Percentiles rank a stretch among this genome's conserved stretches.
phyloP scores from a whole-genome alignment of 2,797 vertebrate species.

The Sciurus carolinensis region DNA sequence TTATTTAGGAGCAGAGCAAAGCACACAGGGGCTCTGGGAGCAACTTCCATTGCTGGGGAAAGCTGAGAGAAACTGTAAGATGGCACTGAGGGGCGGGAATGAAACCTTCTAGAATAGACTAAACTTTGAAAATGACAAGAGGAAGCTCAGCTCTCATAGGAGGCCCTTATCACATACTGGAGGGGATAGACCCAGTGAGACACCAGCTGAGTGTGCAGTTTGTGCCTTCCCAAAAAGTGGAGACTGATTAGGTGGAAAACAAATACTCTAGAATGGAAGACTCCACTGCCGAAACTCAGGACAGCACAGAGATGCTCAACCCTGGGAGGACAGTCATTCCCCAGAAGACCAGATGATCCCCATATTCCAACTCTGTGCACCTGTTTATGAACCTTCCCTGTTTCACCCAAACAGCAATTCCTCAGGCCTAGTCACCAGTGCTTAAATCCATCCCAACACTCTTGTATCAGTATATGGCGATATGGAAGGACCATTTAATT shows the following conservation, averaged over 20 bases:
- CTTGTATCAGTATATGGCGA: background rate
- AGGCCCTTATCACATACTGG: background rate
- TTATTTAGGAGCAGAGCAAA: conserved; percentile 62
- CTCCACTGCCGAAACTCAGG: conserved; percentile 86
- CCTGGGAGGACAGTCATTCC: conserved; percentile 74
- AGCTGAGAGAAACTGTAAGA: conserved; percentile 29
- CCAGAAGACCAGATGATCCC: conserved; percentile 80
- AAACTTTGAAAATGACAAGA: conserved; percentile 27
- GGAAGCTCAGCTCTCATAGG: background rate
- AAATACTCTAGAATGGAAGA: conserved; percentile 82
- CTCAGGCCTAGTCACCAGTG: conserved; percentile 72
- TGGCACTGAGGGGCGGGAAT: background rate
- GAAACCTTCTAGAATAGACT: background rate
- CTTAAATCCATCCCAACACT: conserved; percentile 70
- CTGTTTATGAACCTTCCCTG: conserved; percentile 83
- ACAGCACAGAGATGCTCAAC: conserved; percentile 47
- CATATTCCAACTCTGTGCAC: conserved; percentile 79
- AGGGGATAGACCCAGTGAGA: background rate
- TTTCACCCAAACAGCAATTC: conserved; percentile 78
- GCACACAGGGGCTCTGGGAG: background rate
- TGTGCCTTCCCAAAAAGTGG: background rate
- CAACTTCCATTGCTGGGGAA: background rate
- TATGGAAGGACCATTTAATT: conserved; percentile 69
- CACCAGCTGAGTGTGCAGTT: background rate
- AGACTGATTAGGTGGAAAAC: background rate